These are phyloP conservation scores for Cosmorhoe ocellata DNA, from an alignment of 2,888 invertebrate species.

Conservation along the genomic window DNA sequence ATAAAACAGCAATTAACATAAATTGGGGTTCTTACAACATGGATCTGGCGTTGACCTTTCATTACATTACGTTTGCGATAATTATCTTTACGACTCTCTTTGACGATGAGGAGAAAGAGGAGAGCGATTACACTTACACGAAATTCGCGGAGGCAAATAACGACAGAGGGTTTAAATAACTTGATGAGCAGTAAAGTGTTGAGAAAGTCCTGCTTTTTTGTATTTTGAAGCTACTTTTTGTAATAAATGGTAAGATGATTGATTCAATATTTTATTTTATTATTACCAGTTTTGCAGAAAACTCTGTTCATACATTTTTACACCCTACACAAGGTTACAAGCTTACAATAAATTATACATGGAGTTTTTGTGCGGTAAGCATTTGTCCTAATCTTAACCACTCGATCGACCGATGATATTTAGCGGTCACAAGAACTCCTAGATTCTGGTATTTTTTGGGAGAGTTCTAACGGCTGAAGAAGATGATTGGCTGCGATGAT, in stretches of 20 bases:
- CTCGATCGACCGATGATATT: no score
- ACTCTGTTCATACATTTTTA: no score
- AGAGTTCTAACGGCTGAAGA: no score
- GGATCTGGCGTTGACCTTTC: conserved; percentile 45
- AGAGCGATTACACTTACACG: conserved; percentile 6
- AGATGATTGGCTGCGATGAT: no score
- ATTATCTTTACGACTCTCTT: conserved; percentile 38
- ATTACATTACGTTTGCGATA: conserved; percentile 45
- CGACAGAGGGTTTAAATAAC: conserved; percentile 3
- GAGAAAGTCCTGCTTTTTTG: conserved; percentile 1
- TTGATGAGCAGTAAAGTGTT: background rate
- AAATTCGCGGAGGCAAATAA: conserved; percentile 3
- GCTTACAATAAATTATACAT: no score
- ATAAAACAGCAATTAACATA: conserved; percentile 17
- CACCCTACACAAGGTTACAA: no score
- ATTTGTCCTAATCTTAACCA: no score
- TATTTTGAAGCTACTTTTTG: background rate
- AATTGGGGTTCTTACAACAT: conserved; percentile 37
- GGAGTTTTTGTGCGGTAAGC: no score
- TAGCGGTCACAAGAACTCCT: no score
- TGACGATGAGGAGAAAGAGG: conserved; percentile 23
- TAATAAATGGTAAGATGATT: conserved; percentile 15
- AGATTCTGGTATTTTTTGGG: no score
- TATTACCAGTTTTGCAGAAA: no score
- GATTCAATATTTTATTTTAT: background rate